phyloP scores from a whole-genome alignment of 1,140 invertebrate species.

The Vollenhovia emeryi region DNA sequence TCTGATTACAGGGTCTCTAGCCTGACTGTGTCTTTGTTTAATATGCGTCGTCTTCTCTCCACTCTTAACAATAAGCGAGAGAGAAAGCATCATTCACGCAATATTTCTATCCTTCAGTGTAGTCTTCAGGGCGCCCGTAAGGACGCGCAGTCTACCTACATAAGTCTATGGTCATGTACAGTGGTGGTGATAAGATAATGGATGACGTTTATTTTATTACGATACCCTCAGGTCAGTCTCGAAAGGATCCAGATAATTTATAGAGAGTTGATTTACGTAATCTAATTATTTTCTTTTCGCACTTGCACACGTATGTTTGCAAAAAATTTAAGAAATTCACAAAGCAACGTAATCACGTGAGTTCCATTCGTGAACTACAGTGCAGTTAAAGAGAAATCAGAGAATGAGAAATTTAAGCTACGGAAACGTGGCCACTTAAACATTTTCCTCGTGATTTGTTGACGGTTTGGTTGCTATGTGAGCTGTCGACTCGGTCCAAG shows the following conservation, averaged over 20 bases:
- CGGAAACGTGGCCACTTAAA: neutral
- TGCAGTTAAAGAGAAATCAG: neutral
- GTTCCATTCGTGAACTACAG: neutral
- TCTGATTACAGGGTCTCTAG: too few relatives aligned
- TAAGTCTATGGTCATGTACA: too few relatives aligned
- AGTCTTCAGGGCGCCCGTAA: too few relatives aligned
- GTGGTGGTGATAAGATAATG: too few relatives aligned
- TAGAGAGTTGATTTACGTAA: neutral
- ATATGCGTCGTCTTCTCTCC: too few relatives aligned
- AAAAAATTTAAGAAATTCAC: neutral
- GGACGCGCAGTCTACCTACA: too few relatives aligned
- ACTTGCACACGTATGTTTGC: neutral
- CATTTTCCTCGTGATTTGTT: constrained; percentile 39
- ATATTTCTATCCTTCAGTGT: too few relatives aligned
- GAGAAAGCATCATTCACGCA: too few relatives aligned
- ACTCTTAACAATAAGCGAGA: too few relatives aligned
- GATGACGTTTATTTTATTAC: neutral
- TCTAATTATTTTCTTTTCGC: neutral
- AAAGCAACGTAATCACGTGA: neutral
- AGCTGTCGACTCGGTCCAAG: constrained; percentile 36
- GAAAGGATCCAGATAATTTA: neutral
- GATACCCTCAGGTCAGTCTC: neutral
- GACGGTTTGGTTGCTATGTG: constrained; percentile 43
- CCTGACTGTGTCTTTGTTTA: too few relatives aligned
- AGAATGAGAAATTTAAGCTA: too few relatives aligned